phyloP scores from a whole-genome alignment of 2,113 vertebrate genomes.

The Dendropsophus ebraccatus region DNA sequence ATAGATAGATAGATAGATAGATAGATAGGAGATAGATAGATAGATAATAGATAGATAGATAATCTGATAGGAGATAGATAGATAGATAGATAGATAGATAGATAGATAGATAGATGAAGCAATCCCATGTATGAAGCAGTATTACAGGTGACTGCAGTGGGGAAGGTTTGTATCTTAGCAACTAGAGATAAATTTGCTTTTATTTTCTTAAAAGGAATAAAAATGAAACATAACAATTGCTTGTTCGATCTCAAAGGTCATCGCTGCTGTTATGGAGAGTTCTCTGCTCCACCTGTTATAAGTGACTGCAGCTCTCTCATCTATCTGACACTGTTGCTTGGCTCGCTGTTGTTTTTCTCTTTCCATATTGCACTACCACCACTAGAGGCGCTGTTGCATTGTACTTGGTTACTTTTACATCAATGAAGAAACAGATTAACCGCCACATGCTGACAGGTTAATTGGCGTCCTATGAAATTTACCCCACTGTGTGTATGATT shows the following conservation, averaged over 20 bases:
- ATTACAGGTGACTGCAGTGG: background rate
- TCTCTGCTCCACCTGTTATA: background rate
- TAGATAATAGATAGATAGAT: background rate
- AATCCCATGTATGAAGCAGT: background rate
- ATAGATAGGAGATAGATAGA: background rate
- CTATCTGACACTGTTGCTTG: background rate
- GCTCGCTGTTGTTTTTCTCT: background rate
- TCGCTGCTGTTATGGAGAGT: background rate
- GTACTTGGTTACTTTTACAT: background rate
- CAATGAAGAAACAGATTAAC: background rate
- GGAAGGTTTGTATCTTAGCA: background rate
- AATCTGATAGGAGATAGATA: no score
- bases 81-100: background rate
- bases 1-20: slow-evolving; percentile 13
- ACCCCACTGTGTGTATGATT: background rate
- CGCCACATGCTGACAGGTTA: background rate
- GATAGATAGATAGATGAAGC: background rate
- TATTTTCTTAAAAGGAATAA: background rate
- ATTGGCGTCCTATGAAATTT: background rate
- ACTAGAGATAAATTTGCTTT: background rate
- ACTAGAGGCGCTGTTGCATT: background rate
- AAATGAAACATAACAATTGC: background rate
- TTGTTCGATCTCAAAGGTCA: background rate
- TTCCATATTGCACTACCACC: background rate
- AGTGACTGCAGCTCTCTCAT: background rate